A percentile compares a stretch with the other conserved stretches of the same genome.
phyloP scores from a whole-genome alignment of 2,888 invertebrate species.

The Euproctis similis region DNA sequence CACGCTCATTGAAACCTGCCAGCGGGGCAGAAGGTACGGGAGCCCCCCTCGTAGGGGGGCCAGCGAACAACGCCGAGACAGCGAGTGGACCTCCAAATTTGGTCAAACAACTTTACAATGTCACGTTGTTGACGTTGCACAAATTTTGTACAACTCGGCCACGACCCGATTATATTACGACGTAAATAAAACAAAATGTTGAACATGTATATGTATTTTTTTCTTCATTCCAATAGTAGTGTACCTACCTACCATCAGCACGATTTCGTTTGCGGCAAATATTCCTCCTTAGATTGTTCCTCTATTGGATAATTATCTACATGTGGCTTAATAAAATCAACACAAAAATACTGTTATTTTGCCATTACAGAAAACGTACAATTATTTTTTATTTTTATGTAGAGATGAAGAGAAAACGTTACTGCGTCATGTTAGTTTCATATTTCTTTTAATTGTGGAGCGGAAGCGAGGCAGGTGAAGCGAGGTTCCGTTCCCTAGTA shows the following conservation, averaged over 20 bases:
- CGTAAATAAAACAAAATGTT: constrained; percentile 5
- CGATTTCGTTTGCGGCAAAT: too few relatives aligned
- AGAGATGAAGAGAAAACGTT: constrained; percentile 8
- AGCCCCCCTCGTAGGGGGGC: too few relatives aligned
- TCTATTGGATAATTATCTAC: too few relatives aligned
- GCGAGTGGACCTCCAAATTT: constrained; percentile 20
- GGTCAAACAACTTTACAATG: constrained; percentile 19
- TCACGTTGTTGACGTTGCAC: constrained; percentile 12
- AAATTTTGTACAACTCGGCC: constrained; percentile 4
- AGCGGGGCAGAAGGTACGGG: too few relatives aligned
- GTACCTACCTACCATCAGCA: too few relatives aligned
- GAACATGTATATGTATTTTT: too few relatives aligned
- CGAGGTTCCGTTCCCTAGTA: constrained; percentile 57
- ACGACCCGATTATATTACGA: constrained; percentile 3
- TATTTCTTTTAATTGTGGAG: constrained; percentile 58
- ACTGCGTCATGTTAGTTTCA: constrained; percentile 21
- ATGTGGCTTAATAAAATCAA: too few relatives aligned
- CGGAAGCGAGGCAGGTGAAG: constrained; percentile 66
- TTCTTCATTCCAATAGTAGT: too few relatives aligned
- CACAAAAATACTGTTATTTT: too few relatives aligned
- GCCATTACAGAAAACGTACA: too few relatives aligned
- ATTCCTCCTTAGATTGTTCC: too few relatives aligned
- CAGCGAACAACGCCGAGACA: too few relatives aligned
- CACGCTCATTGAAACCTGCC: constrained; percentile 38
- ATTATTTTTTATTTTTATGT: constrained; percentile 1